Conservation (phyloP, 2,888 invertebrate species). For the Amphipyra tragopoginis region DNA sequence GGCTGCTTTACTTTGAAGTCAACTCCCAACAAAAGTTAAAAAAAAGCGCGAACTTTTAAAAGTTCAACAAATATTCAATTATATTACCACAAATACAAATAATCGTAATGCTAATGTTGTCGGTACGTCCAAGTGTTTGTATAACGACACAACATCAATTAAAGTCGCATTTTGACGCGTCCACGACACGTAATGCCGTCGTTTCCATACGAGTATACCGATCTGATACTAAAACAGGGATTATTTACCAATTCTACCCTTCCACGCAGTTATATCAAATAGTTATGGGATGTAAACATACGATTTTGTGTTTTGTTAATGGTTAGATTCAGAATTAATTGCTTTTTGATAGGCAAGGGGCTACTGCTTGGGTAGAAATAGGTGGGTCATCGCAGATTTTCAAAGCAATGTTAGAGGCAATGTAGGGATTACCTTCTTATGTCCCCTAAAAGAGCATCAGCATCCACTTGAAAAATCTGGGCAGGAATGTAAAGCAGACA, state of each 20-base stretch:
- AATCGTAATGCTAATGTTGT: constrained; percentile 54
- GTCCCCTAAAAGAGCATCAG: no score
- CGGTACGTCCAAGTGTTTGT: constrained; percentile 77
- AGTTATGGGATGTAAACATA: constrained; percentile 55
- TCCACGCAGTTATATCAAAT: constrained; percentile 49
- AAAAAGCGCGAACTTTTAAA: no score
- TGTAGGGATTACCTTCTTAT: no score
- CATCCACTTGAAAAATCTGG: no score
- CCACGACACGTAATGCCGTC: constrained; percentile 78
- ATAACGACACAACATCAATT: constrained; percentile 83
- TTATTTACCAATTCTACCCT: constrained; percentile 59
- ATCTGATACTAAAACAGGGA: constrained; percentile 70
- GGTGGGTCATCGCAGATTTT: no score
- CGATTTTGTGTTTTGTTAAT: constrained; percentile 58
- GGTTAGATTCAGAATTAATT: constrained; percentile 50
- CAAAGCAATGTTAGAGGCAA: no score
- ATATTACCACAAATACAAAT: constrained; percentile 6
- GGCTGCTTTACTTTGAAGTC: no score
- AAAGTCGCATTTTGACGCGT: constrained; percentile 85
- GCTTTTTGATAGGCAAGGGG: constrained; percentile 30
- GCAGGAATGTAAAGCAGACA: no score
- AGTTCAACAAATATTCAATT: constrained; percentile 25
- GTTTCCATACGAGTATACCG: constrained; percentile 70
- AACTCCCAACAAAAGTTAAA: no score
- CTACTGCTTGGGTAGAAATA: not conserved